Evolutionary conservation across 2,888 invertebrate species (phyloP).

Genomic region (Pterostichus niger): DNA sequence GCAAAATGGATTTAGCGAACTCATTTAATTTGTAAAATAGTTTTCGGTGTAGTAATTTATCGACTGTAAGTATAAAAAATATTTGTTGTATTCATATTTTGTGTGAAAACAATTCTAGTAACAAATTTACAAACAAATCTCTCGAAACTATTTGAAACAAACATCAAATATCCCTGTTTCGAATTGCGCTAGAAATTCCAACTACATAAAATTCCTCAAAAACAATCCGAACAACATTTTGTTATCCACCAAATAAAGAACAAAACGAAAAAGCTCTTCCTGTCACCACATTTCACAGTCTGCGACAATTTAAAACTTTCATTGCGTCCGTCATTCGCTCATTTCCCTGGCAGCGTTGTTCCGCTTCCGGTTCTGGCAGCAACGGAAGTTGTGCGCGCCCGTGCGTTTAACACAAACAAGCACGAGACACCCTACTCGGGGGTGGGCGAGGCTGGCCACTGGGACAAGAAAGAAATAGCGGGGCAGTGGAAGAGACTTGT

Average conservation of each 20-base stretch:
- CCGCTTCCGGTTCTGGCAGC: constrained; percentile 43
- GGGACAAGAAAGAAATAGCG: too few relatives aligned
- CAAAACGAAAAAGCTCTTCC: not conserved
- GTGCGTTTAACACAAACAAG: constrained; percentile 56
- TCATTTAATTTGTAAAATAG: too few relatives aligned
- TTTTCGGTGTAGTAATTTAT: too few relatives aligned
- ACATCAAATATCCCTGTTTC: not conserved
- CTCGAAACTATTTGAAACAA: constrained; percentile 11
- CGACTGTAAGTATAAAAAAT: too few relatives aligned
- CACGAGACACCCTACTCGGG: constrained; percentile 4
- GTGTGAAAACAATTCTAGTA: too few relatives aligned
- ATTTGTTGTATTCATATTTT: too few relatives aligned
- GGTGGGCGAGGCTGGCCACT: not conserved
- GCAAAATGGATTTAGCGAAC: too few relatives aligned
- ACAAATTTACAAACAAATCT: too few relatives aligned
- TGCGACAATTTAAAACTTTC: constrained; percentile 54
- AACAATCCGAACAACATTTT: constrained; percentile 1
- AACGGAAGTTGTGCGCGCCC: constrained; percentile 44
- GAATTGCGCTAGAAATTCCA: not conserved
- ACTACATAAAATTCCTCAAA: not conserved
- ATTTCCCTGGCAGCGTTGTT: constrained; percentile 41
- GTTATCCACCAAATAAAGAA: not conserved
- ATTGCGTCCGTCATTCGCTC: constrained; percentile 46
- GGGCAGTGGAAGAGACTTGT: too few relatives aligned
- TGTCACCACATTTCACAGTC: constrained; percentile 13